These are phyloP conservation scores for Gopherus evgoodei DNA, from an alignment of 2,113 vertebrate genomes.

Conservation along the genomic window DNA sequence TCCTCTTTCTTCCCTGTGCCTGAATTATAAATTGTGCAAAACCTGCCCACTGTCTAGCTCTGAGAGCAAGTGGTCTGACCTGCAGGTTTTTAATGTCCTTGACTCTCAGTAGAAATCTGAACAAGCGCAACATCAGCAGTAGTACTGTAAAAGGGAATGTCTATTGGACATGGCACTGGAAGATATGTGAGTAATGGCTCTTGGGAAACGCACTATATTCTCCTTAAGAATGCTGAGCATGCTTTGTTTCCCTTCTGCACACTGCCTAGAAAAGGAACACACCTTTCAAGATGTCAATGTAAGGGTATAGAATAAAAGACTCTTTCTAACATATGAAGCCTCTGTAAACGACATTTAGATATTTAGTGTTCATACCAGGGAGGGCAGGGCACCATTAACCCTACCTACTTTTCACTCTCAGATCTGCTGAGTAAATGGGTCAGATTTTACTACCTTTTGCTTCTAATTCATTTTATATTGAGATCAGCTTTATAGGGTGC, in stretches of 20 bases:
- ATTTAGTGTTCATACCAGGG: background rate
- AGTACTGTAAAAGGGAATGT: conserved; percentile 1
- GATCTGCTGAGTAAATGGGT: conserved; percentile 21
- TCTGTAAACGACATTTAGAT: background rate
- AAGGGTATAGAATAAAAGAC: background rate
- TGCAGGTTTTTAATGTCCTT: conserved; percentile 38
- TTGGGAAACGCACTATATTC: conserved; percentile 24
- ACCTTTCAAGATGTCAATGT: background rate
- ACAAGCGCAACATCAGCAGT: background rate
- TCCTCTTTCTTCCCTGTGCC: background rate
- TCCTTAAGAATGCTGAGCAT: conserved; percentile 1
- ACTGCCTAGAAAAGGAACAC: background rate
- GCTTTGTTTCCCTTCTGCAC: background rate
- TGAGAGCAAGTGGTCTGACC: conserved; percentile 10
- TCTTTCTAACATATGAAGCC: background rate
- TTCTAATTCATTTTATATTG: conserved; percentile 26
- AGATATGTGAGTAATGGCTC: background rate
- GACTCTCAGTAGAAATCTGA: conserved; percentile 44
- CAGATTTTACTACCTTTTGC: conserved; percentile 10
- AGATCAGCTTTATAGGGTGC: conserved; percentile 24
- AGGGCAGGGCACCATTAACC: background rate
- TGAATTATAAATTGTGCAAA: conserved; percentile 31
- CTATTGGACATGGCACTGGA: background rate
- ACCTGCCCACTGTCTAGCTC: background rate
- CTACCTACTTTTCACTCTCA: conserved; percentile 14